Conservation (phyloP, 2,888 invertebrate species). For the Aelia acuminata region DNA sequence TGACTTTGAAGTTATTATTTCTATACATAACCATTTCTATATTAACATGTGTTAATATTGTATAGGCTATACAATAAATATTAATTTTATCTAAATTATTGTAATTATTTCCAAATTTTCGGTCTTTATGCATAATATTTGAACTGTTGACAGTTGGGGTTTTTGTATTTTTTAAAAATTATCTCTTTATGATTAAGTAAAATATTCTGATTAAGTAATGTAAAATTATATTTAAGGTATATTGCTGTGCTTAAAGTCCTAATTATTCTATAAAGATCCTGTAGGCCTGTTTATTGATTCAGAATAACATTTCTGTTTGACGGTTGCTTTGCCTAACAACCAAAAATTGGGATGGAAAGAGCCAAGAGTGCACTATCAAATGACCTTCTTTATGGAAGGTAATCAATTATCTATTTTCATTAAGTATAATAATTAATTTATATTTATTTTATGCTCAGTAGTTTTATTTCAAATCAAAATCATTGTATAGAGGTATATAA, state of each 20-base stretch:
- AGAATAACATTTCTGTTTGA: constrained; percentile 47
- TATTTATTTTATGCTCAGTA: neutral
- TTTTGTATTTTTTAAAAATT: neutral
- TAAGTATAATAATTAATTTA: neutral
- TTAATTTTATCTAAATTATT: neutral
- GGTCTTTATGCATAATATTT: neutral
- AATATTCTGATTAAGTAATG: neutral
- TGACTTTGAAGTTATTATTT: neutral
- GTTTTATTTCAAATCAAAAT: neutral
- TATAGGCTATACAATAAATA: neutral
- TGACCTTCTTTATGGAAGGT: constrained; percentile 65
- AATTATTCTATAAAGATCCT: neutral
- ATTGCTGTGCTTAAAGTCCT: neutral
- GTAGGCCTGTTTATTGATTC: constrained; percentile 45
- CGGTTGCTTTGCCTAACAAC: constrained; percentile 57
- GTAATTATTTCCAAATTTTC: neutral
- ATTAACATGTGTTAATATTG: neutral
- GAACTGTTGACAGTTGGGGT: neutral
- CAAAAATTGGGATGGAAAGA: constrained; percentile 62
- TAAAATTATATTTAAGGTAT: neutral
- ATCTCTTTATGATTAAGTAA: neutral
- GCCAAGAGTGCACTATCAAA: constrained; percentile 64
- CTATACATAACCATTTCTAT: neutral
- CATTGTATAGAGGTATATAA: neutral
- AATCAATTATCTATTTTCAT: constrained; percentile 54